phyloP scores from a whole-genome alignment of 2,797 vertebrate genomes.

The Poeciliopsis infans region DNA sequence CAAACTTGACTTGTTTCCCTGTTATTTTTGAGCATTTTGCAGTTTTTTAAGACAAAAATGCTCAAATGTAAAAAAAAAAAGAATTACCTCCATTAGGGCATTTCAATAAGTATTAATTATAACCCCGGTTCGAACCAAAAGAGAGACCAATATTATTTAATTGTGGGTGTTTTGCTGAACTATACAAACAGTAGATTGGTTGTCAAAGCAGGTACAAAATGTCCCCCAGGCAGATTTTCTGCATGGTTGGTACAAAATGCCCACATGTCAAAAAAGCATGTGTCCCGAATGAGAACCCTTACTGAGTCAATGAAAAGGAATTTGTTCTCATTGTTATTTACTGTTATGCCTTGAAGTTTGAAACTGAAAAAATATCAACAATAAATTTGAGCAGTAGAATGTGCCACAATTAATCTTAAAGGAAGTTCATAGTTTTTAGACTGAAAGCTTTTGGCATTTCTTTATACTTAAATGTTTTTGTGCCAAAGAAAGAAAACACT shows the following conservation, averaged over 20 bases:
- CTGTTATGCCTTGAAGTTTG: neutral
- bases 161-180: neutral
- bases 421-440: neutral
- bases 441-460: neutral
- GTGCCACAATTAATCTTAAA: neutral
- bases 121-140: neutral
- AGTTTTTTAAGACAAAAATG: neutral
- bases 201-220: conserved; percentile 1
- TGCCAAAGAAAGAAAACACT: neutral
- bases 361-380: neutral
- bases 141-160: neutral
- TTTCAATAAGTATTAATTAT: neutral
- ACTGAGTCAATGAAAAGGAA: neutral
- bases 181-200: neutral
- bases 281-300: neutral
- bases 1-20: neutral
- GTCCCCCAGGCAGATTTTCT: neutral
- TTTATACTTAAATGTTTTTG: neutral
- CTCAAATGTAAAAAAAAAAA: too few species aligned
- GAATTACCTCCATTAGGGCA: neutral
- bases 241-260: neutral
- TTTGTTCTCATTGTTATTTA: neutral
- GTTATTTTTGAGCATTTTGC: neutral
- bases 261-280: neutral
- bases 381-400: neutral